These are phyloP conservation scores for Iguana delicatissima DNA, from an alignment of 2,797 vertebrate genomes.

Conservation along the genomic window DNA sequence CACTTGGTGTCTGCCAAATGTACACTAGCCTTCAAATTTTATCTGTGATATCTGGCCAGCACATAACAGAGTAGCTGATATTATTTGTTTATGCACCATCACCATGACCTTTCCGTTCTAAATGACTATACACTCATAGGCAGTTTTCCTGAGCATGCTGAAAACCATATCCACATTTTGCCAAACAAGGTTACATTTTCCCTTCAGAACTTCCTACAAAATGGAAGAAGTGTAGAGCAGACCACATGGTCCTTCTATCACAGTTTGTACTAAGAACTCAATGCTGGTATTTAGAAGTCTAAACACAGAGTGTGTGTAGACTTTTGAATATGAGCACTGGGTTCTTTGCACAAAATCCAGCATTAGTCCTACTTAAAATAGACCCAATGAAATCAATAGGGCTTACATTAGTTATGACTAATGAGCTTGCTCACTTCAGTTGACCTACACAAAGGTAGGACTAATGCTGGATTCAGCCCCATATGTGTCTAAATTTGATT, in stretches of 20 bases:
- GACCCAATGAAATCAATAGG: no score
- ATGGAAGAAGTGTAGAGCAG: not conserved
- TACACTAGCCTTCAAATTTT: not conserved
- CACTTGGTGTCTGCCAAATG: not conserved
- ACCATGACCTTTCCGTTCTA: no score
- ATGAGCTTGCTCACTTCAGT: no score
- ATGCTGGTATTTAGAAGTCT: no score
- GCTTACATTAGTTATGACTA: no score
- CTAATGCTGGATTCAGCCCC: no score
- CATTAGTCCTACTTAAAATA: no score
- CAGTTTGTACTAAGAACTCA: no score
- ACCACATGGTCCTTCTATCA: no score
- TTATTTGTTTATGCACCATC: not conserved
- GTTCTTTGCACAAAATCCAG: no score
- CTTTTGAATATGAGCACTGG: not conserved
- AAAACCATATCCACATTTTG: not conserved
- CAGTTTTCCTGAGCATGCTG: not conserved
- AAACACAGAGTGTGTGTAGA: no score
- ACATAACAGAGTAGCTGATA: not conserved
- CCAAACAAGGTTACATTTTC: not conserved
- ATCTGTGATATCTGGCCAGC: not conserved
- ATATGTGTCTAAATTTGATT: not conserved
- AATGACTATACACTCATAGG: not conserved
- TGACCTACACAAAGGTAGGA: no score
- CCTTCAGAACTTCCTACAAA: not conserved